A percentile compares a stretch with the other conserved stretches of the same genome.
These are phyloP conservation scores for Drosophila cyrtoloma DNA, from an alignment of 2,888 invertebrate species.

Conservation along the genomic window DNA sequence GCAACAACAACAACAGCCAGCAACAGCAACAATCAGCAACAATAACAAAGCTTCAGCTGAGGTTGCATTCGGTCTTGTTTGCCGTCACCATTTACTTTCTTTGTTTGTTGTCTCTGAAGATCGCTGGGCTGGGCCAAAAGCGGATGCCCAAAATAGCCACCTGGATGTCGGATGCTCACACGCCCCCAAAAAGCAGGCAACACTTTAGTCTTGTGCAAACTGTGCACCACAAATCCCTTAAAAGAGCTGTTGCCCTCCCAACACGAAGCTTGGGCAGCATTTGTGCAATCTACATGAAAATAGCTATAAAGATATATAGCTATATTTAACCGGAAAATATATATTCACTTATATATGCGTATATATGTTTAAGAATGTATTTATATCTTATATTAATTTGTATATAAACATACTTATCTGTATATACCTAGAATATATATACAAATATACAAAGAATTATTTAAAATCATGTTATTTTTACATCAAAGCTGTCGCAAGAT, in stretches of 20 bases:
- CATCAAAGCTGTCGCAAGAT: background rate
- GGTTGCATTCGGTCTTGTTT: conserved; percentile 56
- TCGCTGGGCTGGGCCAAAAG: conserved; percentile 31
- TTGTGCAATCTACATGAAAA: background rate
- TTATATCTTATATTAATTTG: too few species aligned
- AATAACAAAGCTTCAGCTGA: conserved; percentile 43
- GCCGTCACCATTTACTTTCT: conserved; percentile 42
- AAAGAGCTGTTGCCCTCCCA: background rate
- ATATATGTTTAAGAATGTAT: background rate
- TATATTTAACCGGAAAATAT: background rate
- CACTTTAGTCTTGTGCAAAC: background rate
- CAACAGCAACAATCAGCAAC: conserved; percentile 16
- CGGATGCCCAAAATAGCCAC: conserved; percentile 26
- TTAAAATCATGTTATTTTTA: background rate
- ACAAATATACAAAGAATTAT: background rate
- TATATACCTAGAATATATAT: background rate
- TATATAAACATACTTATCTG: background rate
- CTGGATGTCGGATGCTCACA: conserved; percentile 13
- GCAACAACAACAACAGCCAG: conserved; percentile 11
- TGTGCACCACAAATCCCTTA: conserved; percentile 1
- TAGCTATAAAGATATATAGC: background rate
- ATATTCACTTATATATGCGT: background rate
- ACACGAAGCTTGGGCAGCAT: background rate
- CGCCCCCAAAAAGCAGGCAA: conserved; percentile 17
- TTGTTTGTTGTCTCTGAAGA: conserved; percentile 57